Percentiles rank a stretch among this genome's conserved stretches.
Conservation (phyloP, 2,888 invertebrate genomes). For the Melieria crassipennis region DNA sequence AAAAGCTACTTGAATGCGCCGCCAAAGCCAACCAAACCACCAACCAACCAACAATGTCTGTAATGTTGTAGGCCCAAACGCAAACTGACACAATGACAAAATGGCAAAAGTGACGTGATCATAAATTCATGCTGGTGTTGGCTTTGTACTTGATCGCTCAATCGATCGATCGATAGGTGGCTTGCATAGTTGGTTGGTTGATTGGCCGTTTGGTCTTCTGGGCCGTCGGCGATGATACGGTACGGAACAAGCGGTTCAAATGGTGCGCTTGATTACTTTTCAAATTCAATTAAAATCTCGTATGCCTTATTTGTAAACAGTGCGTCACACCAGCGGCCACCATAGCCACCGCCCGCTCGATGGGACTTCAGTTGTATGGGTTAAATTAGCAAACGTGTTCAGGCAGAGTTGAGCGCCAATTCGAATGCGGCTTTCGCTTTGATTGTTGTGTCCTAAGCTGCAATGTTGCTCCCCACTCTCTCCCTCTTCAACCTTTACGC, state of each 20-base stretch:
- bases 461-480: too few relatives aligned
- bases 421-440: conserved; percentile 14
- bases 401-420: conserved; percentile 5
- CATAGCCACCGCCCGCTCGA: not conserved
- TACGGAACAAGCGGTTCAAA: not conserved
- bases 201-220: too few relatives aligned
- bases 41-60: not conserved
- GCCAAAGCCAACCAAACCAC: not conserved
- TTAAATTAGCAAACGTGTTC: conserved; percentile 5
- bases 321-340: conserved; percentile 19
- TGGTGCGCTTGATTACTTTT: conserved; percentile 30
- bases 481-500: too few relatives aligned
- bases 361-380: not conserved
- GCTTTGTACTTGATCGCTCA: too few relatives aligned
- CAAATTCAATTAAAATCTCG: conserved; percentile 34
- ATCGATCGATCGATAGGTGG: too few relatives aligned
- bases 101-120: too few relatives aligned
- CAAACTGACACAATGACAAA: too few relatives aligned
- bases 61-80: not conserved
- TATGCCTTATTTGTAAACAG: conserved; percentile 17
- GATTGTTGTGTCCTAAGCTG: too few relatives aligned
- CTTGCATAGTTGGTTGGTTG: too few relatives aligned
- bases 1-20: not conserved
- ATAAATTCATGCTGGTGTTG: too few relatives aligned
- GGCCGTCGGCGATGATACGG: too few relatives aligned